Evolutionary conservation across 2,113 vertebrate species (phyloP), one percentile per base, ranked within the genome.

Genomic region (Cryptomyrus ogoouensis): DNA sequence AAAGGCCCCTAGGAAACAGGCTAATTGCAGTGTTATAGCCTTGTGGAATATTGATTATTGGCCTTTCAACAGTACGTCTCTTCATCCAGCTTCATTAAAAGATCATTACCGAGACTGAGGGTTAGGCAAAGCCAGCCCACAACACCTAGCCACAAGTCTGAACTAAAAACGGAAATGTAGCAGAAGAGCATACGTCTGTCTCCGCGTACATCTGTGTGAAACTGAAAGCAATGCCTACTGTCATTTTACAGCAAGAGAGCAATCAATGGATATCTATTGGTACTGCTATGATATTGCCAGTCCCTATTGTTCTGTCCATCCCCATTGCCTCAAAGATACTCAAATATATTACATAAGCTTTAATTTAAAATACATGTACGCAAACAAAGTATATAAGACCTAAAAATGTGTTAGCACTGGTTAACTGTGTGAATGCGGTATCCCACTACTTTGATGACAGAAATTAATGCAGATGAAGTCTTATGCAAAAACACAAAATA

Each of bases 81-180:
- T 88, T 80, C 89, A 90, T 88, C 87, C 62, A 53, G 39, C 62
- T 90, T 90, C 89, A 90, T 90, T 90, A 80, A 88, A 86, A 66
- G 62, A 87, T 77, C 89, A 80, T 88, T 88, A 88, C 47, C 1
- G 7, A 80, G 89, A 83, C 35, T 5, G 52, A 85, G 56, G 74
- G 3, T 58, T 9, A 44, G 4, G 21, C 80, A 17, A 56, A 58
- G 24, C 9, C 53, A 19, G 80, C 24, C 62, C 62, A 44, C 2
- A 31, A n/a, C 27, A 17, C 70, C 0, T 0, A 77, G 5, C 5
- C 35, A 42, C 35, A 77, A 77, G 70, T 77, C 70, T 6, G 70
- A 77, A 19, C 17, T 42, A 42, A 42, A 80, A 80, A 42, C 12
- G 15, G 74, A 42, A 77, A 80, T 5, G 74, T 19, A 27, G 74